Conservation (phyloP, 2,113 vertebrate species). For the Ciconia boyciana region DNA sequence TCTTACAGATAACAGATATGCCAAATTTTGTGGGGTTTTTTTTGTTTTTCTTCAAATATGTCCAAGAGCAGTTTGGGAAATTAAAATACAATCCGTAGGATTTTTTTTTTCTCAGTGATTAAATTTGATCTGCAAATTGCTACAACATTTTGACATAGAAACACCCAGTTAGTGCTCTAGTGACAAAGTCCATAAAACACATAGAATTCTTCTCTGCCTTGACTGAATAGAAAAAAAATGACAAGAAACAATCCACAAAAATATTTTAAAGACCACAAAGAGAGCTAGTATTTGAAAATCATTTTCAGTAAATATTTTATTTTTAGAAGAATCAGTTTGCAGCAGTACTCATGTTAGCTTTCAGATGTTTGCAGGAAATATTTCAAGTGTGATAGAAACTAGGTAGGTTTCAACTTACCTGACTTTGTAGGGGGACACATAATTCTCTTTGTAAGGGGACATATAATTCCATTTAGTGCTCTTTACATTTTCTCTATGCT, state of each 20-base stretch:
- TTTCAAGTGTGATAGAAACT: neutral
- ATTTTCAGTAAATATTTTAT: neutral
- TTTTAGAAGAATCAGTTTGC: neutral
- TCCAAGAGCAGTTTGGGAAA: neutral
- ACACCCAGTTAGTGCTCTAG: neutral
- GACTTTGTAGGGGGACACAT: neutral
- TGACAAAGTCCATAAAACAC: neutral
- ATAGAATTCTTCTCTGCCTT: neutral
- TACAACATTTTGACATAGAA: neutral
- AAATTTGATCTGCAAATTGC: neutral
- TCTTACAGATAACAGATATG: neutral
- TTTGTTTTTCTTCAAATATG: neutral
- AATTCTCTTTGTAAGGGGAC: neutral
- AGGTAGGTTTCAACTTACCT: neutral
- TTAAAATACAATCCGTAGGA: neutral
- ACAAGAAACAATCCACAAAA: neutral
- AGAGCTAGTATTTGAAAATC: neutral
- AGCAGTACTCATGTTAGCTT: neutral
- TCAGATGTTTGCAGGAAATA: neutral
- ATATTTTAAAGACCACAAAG: neutral
- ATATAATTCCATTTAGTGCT: neutral
- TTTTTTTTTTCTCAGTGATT: neutral
- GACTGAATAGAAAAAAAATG: neutral
- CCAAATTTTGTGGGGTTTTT: neutral
- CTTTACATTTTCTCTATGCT: neutral